These are phyloP conservation scores for Arenicola marina DNA, from an alignment of 2,888 invertebrate species.

Conservation along the genomic window DNA sequence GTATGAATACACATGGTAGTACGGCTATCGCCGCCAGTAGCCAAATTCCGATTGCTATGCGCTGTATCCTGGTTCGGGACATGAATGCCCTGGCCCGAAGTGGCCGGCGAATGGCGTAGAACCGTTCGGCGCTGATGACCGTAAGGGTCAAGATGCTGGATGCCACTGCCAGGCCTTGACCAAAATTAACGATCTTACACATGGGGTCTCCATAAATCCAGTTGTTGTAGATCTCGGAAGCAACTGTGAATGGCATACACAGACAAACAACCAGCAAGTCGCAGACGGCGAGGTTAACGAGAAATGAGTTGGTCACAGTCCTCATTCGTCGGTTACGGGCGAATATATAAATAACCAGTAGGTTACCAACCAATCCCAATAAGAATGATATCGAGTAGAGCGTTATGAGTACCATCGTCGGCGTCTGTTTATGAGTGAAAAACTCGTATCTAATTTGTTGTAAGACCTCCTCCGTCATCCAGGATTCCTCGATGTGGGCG, in stretches of 20 bases:
- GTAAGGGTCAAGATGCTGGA: slow-evolving; percentile 27
- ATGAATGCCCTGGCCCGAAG: slow-evolving; percentile 26
- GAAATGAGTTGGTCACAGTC: slow-evolving; percentile 32
- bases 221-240: slow-evolving; percentile 27
- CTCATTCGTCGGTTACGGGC: slow-evolving; percentile 14
- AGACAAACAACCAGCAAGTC: slow-evolving; percentile 31
- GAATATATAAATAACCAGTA: slow-evolving; percentile 6
- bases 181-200: slow-evolving; percentile 32
- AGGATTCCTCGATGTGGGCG: no score
- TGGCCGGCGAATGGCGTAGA: slow-evolving; percentile 27
- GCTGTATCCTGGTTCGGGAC: slow-evolving; percentile 17
- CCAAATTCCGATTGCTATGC: slow-evolving; percentile 21
- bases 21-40: slow-evolving; percentile 12
- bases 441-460: no score
- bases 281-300: slow-evolving; percentile 33
- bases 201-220: slow-evolving; percentile 33
- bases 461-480: no score
- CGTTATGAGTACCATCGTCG: background rate
- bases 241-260: slow-evolving; percentile 31
- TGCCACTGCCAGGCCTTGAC: slow-evolving; percentile 25
- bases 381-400: background rate
- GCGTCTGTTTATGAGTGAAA: background rate
- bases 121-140: slow-evolving; percentile 27
- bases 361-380: slow-evolving; percentile 2
- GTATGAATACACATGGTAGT: slow-evolving; percentile 22